Evolutionary conservation across 1,140 invertebrate genomes (phyloP).

Genomic region (Linepithema humile): DNA sequence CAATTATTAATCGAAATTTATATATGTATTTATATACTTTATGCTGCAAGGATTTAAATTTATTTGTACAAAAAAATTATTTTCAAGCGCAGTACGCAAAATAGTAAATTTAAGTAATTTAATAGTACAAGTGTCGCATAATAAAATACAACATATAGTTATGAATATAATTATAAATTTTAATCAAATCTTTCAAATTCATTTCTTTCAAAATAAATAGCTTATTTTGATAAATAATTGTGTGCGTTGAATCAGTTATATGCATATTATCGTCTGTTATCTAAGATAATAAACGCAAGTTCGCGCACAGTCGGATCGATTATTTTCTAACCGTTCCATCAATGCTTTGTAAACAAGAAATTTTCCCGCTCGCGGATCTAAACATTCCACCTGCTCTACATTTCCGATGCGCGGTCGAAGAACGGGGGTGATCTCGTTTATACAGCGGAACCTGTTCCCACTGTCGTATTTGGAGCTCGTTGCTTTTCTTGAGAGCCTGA

Average conservation of each 20-base stretch:
- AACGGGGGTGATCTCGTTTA: conserved; percentile 56
- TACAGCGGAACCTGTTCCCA: conserved; percentile 51
- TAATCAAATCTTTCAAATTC: not conserved
- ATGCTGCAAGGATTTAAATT: not conserved
- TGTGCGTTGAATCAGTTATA: not conserved
- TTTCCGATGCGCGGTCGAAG: conserved; percentile 44
- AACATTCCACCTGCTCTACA: conserved; percentile 48
- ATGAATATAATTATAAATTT: not conserved
- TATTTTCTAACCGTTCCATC: not conserved
- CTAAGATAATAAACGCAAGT: not conserved
- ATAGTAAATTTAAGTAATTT: not conserved
- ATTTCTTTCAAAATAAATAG: not conserved
- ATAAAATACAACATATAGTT: not conserved
- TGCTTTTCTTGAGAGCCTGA: conserved; percentile 46
- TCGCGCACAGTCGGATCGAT: not conserved
- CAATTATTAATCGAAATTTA: not conserved
- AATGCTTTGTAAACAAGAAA: conserved; percentile 12
- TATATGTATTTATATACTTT: not conserved
- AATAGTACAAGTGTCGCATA: not conserved
- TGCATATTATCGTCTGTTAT: not conserved
- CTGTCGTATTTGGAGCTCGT: conserved; percentile 25
- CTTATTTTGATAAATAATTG: not conserved
- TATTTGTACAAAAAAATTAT: not conserved
- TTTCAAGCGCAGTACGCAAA: too few species aligned
- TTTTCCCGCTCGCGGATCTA: conserved; percentile 16